Evolutionary conservation across 2,797 vertebrate genomes (phyloP).

Genomic region (Sebastes cheni): DNA sequence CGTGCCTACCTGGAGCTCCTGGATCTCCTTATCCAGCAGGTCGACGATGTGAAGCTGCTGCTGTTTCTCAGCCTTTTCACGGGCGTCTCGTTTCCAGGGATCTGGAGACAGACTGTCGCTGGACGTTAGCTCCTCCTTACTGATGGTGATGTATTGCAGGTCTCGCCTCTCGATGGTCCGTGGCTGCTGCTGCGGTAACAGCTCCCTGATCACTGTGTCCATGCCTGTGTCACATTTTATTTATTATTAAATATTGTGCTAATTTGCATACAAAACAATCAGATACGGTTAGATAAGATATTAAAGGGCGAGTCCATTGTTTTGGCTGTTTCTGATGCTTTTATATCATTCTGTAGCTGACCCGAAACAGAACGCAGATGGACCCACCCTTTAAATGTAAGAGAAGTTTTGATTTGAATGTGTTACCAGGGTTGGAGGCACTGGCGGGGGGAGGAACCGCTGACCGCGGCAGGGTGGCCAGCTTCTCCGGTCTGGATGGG

Average conservation of each 20-base stretch:
- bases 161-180: conserved; percentile 96
- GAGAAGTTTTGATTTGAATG: neutral
- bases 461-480: conserved; percentile 85
- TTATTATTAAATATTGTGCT: neutral
- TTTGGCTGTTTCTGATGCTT: rapidly evolving
- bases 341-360: too few relatives aligned
- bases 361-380: too few relatives aligned
- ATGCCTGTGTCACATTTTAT: conserved; percentile 37
- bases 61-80: conserved; percentile 97
- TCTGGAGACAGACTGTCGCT: conserved; percentile 96
- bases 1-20: conserved; percentile 87
- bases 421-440: conserved; percentile 62
- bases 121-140: conserved; percentile 91
- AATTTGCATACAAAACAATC: neutral
- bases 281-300: neutral
- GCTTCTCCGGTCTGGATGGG: conserved; percentile 87
- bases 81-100: conserved; percentile 97
- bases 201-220: conserved; percentile 95
- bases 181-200: conserved; percentile 96
- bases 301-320: too few relatives aligned
- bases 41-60: conserved; percentile 98
- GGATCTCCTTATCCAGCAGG: conserved; percentile 96
- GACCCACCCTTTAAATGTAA: too few relatives aligned
- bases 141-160: conserved; percentile 90
- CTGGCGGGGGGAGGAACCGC: conserved; percentile 72